Evolutionary conservation across 1,140 invertebrate genomes (phyloP), one percentile per base, ranked within the genome.

Genomic region (Caenorhabditis tropicalis): DNA sequence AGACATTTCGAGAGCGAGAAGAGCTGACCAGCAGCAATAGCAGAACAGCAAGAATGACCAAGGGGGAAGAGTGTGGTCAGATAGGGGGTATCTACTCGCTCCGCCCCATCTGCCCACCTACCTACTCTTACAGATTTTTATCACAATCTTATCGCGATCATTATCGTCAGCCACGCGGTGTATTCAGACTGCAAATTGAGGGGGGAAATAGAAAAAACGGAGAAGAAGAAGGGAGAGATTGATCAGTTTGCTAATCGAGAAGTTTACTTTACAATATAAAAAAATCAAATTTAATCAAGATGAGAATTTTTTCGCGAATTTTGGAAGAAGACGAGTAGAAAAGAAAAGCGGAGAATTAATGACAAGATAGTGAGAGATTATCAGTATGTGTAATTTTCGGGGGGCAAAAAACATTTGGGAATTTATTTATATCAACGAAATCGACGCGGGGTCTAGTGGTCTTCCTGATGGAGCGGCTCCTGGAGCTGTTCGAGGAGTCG

Each of bases 131-230:
- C 65, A 74, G 65, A 74, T 74, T 74, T 56, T 74, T 74, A 74
- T 74, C 65, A 27, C 65, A 36, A 74, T 74, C 65, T 74, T 43
- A 43, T 74, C 33, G 33, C 65, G 33, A 39, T 43, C n/a, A 74
- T 29, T 24, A n/a, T 27, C n/a, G 33, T 39, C 36, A 74, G 36
- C 33, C 65, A 74, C 65, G 65, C 65, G 36, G 65, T 74, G 33
- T 74, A 43, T 29, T 43, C 36, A 56, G 48, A 33, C 36, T 74
- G 65, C 65, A 39, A 65, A 36, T 56, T 56, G 27, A 16, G 6
- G 6, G 19, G 36, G 16, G 36, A 15, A n/a, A 31, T 9, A 65
- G 36, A 33, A 33, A 65, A 36, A 12, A n/a, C n/a, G n/a, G n/a
- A 2, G 24, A 12, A 36, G 24, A 33, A 16, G 19, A 46, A 19